Conservation (phyloP, 2,797 vertebrate species). For the Hydrophis major region DNA sequence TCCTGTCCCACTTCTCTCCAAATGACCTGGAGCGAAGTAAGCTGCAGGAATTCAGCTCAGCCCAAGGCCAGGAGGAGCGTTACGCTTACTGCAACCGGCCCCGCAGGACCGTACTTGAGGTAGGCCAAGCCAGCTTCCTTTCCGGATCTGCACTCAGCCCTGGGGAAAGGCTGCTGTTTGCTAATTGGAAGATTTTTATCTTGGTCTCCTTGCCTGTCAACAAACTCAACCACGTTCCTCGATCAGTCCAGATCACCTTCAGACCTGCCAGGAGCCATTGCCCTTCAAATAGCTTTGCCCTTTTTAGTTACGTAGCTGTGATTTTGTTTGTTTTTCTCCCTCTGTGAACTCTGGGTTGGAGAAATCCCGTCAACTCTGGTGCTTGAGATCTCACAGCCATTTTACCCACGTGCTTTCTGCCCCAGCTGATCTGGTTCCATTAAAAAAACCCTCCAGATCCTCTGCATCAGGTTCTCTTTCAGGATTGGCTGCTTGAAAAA, state of each 20-base stretch:
- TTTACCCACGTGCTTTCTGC: background rate
- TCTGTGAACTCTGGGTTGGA: background rate
- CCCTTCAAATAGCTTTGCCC: background rate
- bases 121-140: slow-evolving; percentile 37
- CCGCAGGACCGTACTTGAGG: slow-evolving; percentile 87
- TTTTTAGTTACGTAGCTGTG: background rate
- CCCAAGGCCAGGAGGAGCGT: slow-evolving; percentile 85
- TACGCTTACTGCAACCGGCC: slow-evolving; percentile 85
- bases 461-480: background rate
- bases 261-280: background rate
- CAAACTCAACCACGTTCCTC: background rate
- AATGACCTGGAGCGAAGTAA: slow-evolving; percentile 84
- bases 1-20: slow-evolving; percentile 77
- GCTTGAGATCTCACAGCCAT: background rate
- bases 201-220: background rate
- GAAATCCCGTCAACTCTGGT: background rate
- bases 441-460: background rate
- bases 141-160: background rate
- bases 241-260: background rate
- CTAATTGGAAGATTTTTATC: background rate
- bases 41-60: slow-evolving; percentile 85
- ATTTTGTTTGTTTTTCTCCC: background rate
- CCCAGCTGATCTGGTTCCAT: background rate
- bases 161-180: background rate
- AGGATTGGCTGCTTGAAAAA: background rate